These are phyloP conservation scores for Pelagia noctiluca DNA, from an alignment of 30 jellyfish, hydroid and myxozoan species.

Conservation along the genomic window DNA sequence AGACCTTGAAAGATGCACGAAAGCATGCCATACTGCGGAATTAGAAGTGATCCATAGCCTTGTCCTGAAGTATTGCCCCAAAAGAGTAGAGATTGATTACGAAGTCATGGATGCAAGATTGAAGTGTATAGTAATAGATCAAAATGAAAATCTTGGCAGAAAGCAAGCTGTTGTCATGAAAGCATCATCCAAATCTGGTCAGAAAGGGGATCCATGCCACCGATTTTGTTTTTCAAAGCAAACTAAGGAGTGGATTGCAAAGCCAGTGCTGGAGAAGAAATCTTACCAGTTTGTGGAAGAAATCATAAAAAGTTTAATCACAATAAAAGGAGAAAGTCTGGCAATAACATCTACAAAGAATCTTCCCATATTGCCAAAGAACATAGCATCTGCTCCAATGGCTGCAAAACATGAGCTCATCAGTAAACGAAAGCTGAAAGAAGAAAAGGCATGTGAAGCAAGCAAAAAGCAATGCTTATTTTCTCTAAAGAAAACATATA, in stretches of 20 bases:
- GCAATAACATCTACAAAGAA: neutral
- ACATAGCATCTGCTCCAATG: constrained; percentile 29
- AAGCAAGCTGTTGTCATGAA: constrained; percentile 39
- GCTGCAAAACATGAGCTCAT: no score
- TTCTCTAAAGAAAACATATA: no score
- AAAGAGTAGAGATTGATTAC: constrained; percentile 33
- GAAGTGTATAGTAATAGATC: constrained; percentile 41
- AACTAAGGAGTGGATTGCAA: constrained; percentile 28
- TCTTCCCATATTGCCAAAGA: neutral
- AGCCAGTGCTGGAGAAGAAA: constrained; percentile 16
- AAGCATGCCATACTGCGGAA: constrained; percentile 30
- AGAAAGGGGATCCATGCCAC: constrained; percentile 8
- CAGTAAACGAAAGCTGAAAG: no score
- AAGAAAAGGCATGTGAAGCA: no score
- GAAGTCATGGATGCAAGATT: constrained; percentile 36
- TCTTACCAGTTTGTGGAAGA: neutral
- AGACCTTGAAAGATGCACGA: neutral
- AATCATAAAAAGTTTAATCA: neutral
- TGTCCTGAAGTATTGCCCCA: constrained; percentile 20
- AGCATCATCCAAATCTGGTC: neutral
- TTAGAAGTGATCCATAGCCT: constrained; percentile 40
- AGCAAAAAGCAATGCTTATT: no score
- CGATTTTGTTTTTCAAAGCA: constrained; percentile 5
- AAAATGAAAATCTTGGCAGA: constrained; percentile 37
- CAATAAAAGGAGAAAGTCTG: neutral